Percentiles rank a stretch among this genome's conserved stretches.
Conservation (phyloP, 2,888 invertebrate species). For the Hartigia nigra region DNA sequence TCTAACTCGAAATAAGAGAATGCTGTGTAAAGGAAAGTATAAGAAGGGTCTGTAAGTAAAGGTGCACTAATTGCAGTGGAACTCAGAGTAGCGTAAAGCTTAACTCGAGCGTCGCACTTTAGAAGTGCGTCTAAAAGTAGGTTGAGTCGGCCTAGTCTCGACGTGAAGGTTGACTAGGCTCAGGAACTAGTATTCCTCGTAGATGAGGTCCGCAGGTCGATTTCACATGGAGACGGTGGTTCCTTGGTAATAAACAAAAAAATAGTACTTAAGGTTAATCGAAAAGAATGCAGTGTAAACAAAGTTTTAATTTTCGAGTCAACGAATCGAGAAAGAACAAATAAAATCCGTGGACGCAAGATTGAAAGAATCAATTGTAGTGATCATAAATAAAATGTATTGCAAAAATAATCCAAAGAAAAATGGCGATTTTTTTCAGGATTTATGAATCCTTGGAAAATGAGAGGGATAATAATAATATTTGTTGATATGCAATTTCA, state of each 20-base stretch:
- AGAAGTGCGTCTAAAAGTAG: conserved; percentile 34
- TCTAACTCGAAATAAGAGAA: conserved; percentile 28
- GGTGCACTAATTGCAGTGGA: conserved; percentile 55
- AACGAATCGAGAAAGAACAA: not conserved
- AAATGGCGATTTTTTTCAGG: not conserved
- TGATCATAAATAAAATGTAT: not conserved
- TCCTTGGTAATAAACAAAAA: not conserved
- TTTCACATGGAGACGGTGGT: not conserved
- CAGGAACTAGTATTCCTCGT: not conserved
- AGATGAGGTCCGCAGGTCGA: not conserved
- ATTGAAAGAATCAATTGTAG: not conserved
- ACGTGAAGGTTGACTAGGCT: not conserved
- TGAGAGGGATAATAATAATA: no score
- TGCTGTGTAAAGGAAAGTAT: conserved; percentile 20
- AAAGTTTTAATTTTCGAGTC: not conserved
- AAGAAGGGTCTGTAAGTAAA: conserved; percentile 37
- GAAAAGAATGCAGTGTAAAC: not conserved
- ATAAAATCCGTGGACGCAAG: not conserved
- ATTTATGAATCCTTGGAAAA: not conserved
- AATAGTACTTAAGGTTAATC: not conserved
- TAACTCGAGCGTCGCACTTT: not conserved
- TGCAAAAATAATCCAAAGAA: not conserved
- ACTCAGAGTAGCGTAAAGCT: conserved; percentile 37
- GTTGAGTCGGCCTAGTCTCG: conserved; percentile 36
- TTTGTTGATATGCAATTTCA: no score